Base-by-base conservation (phyloP, 1,140 invertebrate genomes). In the Riptortus pedestris region DNA sequence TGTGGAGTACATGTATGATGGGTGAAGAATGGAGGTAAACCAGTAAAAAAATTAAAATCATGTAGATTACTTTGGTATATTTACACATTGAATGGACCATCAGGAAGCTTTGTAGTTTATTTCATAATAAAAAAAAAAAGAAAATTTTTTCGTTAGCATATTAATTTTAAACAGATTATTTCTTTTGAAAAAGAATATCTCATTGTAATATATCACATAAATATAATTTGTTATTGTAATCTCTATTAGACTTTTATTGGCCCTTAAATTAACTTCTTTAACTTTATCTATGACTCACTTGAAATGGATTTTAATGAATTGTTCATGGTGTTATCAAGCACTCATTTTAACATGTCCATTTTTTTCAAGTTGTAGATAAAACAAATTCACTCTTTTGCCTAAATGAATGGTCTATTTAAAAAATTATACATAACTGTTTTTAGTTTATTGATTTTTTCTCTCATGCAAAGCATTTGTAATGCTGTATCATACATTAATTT, bases 161-260 rank as follows among this genome's bases (percentile, higher is more conserved):
- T n/a, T 38, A 7, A 38, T 38, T 38, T 38, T 5, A 38, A 5
- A 7, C 14, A 38, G 5, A 7, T 38, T 38, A 38, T 7, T 7
- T 38, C 31, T 14, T 24, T 55, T 55, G 24, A 24, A 24, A 55
- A 55, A 55, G 22, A 24, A 55, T 55, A 1, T 55, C 51, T 55
- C 26, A 55, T 26, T 55, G 51, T 55, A 55, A 55, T 24, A 55
- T 55, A 55, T 55, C 24, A 55, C 24, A 47, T 47, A 55, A 55
- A 55, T 55, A 55, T 55, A 55, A 18, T 55, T 55, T 55, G 51
- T 55, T 55, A 55, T 55, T 55, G 51, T 55, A 55, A 27, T 12
- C 5, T 38, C 31, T 5, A 38, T 38, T 38, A 38, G 14, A 7
- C 14, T 38, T 38, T 38, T 38, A 7, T 38, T 38, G n/a, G n/a